Percentiles rank a stretch among this genome's conserved stretches.
Conservation (phyloP, 2,888 invertebrate genomes). For the Drosophila paracracens region DNA sequence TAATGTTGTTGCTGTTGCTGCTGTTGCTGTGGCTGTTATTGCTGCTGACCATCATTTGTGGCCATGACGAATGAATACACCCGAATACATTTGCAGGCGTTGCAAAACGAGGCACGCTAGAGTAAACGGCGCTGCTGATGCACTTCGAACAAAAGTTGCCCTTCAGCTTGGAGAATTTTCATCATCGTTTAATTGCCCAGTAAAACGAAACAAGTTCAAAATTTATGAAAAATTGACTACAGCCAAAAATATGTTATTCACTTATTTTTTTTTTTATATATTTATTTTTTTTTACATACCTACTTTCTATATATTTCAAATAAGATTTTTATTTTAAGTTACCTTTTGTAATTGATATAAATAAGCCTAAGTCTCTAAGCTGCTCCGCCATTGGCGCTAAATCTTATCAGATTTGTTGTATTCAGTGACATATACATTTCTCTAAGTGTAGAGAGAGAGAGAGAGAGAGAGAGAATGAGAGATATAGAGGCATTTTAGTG, state of each 20-base stretch:
- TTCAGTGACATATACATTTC: neutral
- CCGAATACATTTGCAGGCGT: constrained; percentile 67
- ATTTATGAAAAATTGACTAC: neutral
- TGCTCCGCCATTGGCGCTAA: neutral
- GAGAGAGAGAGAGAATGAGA: neutral
- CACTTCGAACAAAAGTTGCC: neutral
- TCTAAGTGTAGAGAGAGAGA: neutral
- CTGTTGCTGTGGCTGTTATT: constrained; percentile 9
- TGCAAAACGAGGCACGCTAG: constrained; percentile 62
- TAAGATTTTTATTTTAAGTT: neutral
- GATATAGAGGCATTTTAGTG: constrained; percentile 34
- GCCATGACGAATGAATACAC: constrained; percentile 68
- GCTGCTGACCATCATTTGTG: constrained; percentile 48
- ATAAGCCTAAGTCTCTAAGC: neutral
- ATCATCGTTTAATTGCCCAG: neutral
- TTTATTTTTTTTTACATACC: neutral
- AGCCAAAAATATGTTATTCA: neutral
- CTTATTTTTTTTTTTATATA: neutral
- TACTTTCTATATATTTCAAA: neutral
- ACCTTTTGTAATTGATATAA: neutral
- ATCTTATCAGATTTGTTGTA: neutral
- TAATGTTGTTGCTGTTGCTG: constrained; percentile 18
- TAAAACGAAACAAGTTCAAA: neutral
- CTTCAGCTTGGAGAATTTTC: neutral
- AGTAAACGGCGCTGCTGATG: neutral